Evolutionary conservation across 2,797 vertebrate species (phyloP).

Genomic region (Anguilla megastoma): DNA sequence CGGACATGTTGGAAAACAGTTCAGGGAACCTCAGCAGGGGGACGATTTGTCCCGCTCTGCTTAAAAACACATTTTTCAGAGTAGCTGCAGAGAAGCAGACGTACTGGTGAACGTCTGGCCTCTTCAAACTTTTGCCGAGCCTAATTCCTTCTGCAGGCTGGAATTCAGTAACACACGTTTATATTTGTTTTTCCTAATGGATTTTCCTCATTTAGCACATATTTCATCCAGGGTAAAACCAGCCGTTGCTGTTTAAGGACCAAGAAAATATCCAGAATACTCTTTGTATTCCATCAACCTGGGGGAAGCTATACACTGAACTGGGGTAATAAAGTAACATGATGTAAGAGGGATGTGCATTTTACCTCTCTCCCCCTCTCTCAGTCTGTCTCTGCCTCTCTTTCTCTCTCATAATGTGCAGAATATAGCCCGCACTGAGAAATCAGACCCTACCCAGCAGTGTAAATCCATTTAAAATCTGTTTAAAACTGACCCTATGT

Average conservation of each 20-base stretch:
- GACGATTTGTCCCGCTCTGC: neutral
- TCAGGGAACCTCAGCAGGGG: neutral
- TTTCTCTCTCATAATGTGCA: neutral
- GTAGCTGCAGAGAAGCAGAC: neutral
- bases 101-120: neutral
- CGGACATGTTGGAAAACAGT: neutral
- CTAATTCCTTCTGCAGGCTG: neutral
- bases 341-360: neutral
- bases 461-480: no score
- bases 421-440: neutral
- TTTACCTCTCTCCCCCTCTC: neutral
- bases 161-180: neutral
- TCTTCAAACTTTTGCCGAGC: neutral
- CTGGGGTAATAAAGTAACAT: neutral
- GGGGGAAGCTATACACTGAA: neutral
- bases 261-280: neutral
- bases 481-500: no score
- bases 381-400: neutral
- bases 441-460: neutral
- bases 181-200: neutral
- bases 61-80: slow-evolving; percentile 1
- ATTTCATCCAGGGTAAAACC: neutral
- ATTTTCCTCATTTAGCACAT: neutral
- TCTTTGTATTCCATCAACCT: neutral
- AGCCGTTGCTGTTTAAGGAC: neutral